A percentile compares a stretch with the other conserved stretches of the same genome.
These are phyloP conservation scores for Coenonympha arcania DNA, from an alignment of 2,888 invertebrate genomes.

Conservation along the genomic window DNA sequence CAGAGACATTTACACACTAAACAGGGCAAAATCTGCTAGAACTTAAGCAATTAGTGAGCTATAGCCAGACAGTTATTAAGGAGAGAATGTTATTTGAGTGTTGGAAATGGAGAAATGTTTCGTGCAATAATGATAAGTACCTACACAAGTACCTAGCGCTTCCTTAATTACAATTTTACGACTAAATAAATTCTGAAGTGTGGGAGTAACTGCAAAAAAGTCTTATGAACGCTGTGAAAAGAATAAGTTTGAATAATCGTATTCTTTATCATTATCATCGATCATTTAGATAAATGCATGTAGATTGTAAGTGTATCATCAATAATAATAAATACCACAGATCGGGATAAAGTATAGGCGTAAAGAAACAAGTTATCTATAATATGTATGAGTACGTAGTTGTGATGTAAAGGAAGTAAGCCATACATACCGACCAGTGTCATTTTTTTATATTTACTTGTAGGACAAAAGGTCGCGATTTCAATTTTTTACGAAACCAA, in stretches of 20 bases:
- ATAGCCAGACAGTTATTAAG: conserved; percentile 71
- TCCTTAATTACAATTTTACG: conserved; percentile 67
- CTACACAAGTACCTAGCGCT: conserved; percentile 35
- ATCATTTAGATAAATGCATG: too few species aligned
- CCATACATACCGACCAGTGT: too few species aligned
- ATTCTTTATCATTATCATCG: too few species aligned
- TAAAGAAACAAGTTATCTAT: too few species aligned
- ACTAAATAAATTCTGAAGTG: background rate
- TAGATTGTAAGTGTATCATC: too few species aligned
- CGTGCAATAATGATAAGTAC: conserved; percentile 55
- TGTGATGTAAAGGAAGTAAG: too few species aligned
- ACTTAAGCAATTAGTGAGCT: conserved; percentile 73
- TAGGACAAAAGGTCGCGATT: too few species aligned
- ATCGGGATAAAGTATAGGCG: too few species aligned
- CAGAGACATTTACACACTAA: conserved; percentile 65
- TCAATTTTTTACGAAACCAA: too few species aligned
- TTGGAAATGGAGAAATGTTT: conserved; percentile 69
- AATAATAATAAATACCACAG: too few species aligned
- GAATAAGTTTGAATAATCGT: background rate
- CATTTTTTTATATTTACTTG: too few species aligned
- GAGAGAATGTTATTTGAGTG: conserved; percentile 65
- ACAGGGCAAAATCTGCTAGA: conserved; percentile 65
- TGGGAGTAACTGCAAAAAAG: background rate
- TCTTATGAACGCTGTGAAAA: background rate
- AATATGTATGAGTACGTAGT: too few species aligned